phyloP scores from a whole-genome alignment of 2,888 invertebrate genomes.

The Diplolepis rosae region DNA sequence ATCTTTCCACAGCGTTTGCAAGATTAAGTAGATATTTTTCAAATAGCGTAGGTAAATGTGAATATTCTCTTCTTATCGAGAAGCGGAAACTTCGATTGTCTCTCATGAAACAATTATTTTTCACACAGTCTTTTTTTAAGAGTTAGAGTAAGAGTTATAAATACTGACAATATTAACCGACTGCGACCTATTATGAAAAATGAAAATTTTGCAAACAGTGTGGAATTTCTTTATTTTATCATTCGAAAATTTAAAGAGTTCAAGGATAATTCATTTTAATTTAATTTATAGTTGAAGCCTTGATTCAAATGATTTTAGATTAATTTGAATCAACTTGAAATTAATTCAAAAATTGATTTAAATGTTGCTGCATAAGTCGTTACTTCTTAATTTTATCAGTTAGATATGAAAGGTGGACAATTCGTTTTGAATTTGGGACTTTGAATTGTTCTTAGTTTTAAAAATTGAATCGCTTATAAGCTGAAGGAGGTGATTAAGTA shows the following conservation, averaged over 20 bases:
- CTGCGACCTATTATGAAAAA: background rate
- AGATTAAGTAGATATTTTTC: background rate
- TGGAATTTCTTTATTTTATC: background rate
- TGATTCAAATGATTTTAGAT: too few relatives aligned
- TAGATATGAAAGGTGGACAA: background rate
- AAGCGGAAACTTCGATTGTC: background rate
- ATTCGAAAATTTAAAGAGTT: background rate
- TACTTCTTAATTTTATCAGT: too few relatives aligned
- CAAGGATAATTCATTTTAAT: too few relatives aligned
- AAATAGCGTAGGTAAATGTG: background rate
- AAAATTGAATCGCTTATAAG: background rate
- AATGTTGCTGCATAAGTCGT: too few relatives aligned
- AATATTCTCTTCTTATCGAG: background rate
- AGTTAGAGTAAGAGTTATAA: background rate
- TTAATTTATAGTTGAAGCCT: too few relatives aligned
- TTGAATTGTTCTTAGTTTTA: background rate
- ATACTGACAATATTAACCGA: constrained; percentile 7
- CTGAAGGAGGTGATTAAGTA: background rate
- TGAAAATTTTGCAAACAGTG: background rate
- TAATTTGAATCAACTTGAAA: too few relatives aligned
- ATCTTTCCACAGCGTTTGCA: background rate
- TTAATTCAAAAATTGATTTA: too few relatives aligned
- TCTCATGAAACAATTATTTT: background rate
- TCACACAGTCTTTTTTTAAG: background rate
- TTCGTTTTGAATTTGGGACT: background rate